These are phyloP conservation scores for Pseudomyrmex flavicornis DNA, from an alignment of 1,140 invertebrate genomes.

Conservation along the genomic window DNA sequence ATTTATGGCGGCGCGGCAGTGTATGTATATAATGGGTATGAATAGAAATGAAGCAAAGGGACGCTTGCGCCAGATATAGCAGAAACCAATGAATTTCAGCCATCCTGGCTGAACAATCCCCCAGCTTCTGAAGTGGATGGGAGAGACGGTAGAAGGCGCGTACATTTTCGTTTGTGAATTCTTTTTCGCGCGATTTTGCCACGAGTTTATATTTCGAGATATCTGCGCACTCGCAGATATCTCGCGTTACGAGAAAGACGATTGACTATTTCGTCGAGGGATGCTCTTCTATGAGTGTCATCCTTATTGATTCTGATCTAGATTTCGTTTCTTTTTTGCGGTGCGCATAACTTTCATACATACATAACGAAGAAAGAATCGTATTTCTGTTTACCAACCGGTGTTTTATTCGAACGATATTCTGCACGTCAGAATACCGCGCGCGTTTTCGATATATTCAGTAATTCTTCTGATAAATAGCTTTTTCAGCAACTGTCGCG, in stretches of 20 bases:
- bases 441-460: neutral
- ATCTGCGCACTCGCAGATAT: no score
- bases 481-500: slow-evolving; percentile 19
- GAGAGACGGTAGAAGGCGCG: neutral
- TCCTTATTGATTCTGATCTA: neutral
- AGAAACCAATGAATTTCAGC: no score
- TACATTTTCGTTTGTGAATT: neutral
- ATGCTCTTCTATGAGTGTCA: no score
- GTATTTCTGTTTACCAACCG: neutral
- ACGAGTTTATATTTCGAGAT: no score
- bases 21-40: no score
- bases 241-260: no score
- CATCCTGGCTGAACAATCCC: neutral
- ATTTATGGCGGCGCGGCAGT: no score
- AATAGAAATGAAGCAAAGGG: no score
- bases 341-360: neutral
- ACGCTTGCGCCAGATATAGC: no score
- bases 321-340: neutral
- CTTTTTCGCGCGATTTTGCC: neutral
- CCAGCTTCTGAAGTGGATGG: neutral
- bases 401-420: neutral
- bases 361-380: neutral
- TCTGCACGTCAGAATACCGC: no score
- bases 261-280: no score
- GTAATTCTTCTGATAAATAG: slow-evolving; percentile 18